These are phyloP conservation scores for Hermaeophaga mercurialis DNA, from an alignment of 2,888 invertebrate species.

Conservation along the genomic window DNA sequence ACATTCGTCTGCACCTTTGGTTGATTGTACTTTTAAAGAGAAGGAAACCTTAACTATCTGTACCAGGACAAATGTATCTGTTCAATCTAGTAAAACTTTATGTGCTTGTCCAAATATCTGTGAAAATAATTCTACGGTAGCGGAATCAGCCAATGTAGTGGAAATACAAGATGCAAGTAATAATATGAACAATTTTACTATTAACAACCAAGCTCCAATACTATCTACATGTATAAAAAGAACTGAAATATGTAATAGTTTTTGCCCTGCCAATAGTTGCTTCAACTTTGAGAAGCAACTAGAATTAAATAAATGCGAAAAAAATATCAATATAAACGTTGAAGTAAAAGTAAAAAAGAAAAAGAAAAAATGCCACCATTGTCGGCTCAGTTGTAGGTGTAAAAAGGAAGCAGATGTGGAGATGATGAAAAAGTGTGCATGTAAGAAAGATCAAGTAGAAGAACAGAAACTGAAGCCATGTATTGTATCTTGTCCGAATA, in stretches of 20 bases:
- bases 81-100: slow-evolving; percentile 1
- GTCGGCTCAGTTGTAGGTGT: neutral
- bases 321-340: slow-evolving; percentile 18
- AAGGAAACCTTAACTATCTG: neutral
- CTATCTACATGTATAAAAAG: neutral
- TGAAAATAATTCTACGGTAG: too few relatives aligned
- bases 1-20: slow-evolving; percentile 1
- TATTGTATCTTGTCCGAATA: neutral
- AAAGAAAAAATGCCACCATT: slow-evolving; percentile 1
- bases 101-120: too few relatives aligned
- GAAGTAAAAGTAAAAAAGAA: slow-evolving; percentile 18
- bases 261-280: slow-evolving; percentile 1
- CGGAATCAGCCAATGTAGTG: too few relatives aligned
- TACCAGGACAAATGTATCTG: slow-evolving; percentile 8
- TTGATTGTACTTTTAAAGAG: neutral
- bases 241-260: slow-evolving; percentile 5
- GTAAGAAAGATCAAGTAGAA: neutral
- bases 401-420: neutral
- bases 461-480: neutral
- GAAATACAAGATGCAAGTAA: neutral
- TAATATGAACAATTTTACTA: neutral
- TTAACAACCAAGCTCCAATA: neutral
- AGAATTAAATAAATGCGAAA: neutral
- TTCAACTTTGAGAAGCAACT: slow-evolving; percentile 6
- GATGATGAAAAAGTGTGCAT: neutral